Evolutionary conservation across 2,797 vertebrate genomes (phyloP), one percentile per base, ranked within the genome.

Genomic region (Liparis tanakae): DNA sequence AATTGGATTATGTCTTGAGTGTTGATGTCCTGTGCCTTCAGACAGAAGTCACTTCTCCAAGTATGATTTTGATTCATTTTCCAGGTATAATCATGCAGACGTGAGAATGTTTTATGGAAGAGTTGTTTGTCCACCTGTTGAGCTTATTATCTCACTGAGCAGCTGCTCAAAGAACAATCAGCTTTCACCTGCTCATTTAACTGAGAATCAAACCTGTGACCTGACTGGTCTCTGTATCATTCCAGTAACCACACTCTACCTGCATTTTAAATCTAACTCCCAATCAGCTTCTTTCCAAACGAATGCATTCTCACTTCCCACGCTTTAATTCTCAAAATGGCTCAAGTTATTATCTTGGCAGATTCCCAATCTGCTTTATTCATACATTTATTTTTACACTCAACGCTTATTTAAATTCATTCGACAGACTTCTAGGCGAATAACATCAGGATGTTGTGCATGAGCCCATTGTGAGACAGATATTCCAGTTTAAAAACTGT

Each of bases 241-340:
- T 64, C 36, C 65, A 65, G 14, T 33, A 39, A 61, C 36, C 2
- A 62, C 44, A 34, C 20, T 43, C 20, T 67, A 48, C 10, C 13
- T 50, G n/a, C 56, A 55, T 10, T 41, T 69, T 54, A 43, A 57
- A 39, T 56, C 43, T 2, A 51, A 74, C 41, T 30, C 20, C 62
- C 14, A 44, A 44, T 44, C 13, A 7, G 43, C 43, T 43, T 17
- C 1, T 63, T 67, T 59, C 60, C 7, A 9, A 30, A 30, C 25
- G 25, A 30, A 67, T 60, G 4, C 22, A 18, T 51, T 68, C 56
- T 65, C 71, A 68, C 59, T 34, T 74, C 72, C 77, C 34, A 81
- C 43, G 0, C 46, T 69, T 34, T 25, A 44, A 44, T 61, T 57
- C 30, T 68, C 54, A 20, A 37, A 66, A 65, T 33, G 25, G 25